Evolutionary conservation across 2,113 vertebrate species (phyloP).

Genomic region (Butorides virescens): DNA sequence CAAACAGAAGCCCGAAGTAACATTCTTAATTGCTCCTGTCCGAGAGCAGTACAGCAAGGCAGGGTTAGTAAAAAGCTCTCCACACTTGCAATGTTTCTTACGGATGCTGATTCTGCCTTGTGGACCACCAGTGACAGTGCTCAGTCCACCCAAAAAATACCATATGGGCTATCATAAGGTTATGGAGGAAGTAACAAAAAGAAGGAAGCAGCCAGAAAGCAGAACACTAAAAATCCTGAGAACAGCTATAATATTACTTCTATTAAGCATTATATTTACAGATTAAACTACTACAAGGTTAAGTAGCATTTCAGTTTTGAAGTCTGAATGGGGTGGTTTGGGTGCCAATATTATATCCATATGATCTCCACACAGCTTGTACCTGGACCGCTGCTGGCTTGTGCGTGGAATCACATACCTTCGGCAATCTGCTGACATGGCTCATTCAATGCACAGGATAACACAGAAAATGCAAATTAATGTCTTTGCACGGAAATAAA

Average conservation of each 20-base stretch:
- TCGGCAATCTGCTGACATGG: background rate
- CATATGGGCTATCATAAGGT: background rate
- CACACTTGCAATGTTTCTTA: background rate
- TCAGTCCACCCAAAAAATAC: background rate
- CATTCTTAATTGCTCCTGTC: background rate
- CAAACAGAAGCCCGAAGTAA: background rate
- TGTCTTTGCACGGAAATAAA: background rate
- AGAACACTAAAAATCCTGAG: background rate
- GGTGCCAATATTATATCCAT: background rate
- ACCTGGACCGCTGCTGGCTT: background rate
- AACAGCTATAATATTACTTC: background rate
- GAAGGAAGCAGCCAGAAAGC: background rate
- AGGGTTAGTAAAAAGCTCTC: background rate
- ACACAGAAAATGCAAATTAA: background rate
- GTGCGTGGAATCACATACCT: background rate
- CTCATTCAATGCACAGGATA: background rate
- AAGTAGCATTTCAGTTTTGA: background rate
- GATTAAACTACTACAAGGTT: background rate
- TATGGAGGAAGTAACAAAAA: background rate
- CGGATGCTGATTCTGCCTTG: background rate
- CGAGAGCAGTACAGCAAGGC: background rate
- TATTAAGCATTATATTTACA: background rate
- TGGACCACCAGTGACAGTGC: background rate
- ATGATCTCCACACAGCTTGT: background rate
- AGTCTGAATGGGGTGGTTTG: background rate